Evolutionary conservation across 1,140 invertebrate genomes (phyloP), one percentile per base, ranked within the genome.

Genomic region (Myzus persicae): DNA sequence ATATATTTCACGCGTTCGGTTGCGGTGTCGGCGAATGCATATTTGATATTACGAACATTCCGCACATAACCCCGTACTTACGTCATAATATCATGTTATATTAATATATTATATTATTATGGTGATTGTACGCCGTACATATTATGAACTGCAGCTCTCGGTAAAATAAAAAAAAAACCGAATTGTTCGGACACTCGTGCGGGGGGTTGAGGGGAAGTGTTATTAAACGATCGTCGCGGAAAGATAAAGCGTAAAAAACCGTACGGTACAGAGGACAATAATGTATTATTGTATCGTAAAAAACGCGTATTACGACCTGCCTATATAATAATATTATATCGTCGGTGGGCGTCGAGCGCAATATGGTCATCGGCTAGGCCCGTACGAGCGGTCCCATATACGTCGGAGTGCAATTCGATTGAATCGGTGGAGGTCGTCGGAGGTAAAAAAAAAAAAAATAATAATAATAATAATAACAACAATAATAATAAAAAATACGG

Each of bases 201-300:
- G 26, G 11, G 11, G 31, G 59, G 1, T 18, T 6, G 14, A 76
- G 59, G n/a, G 84, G 82, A 40, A 42, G 38, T 40, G 38, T 40
- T 26, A 38, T 81, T 22, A 11, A 31, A 36, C 85, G 85, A 48
- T 88, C 85, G 85, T 44, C 44, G 31, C 14, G 44, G 48, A 88
- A 7, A 87, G 85, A 87, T 87, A 87, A 87, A n/a, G 46, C 44
- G n/a, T 36, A 42, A 38, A 84, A 40, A 84, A 84, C 24, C 82
- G 20, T 11, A 14, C 38, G n/a, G n/a, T 22, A n/a, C 38, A 1
- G 44, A 51, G 40, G 26, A 51, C 44, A 36, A 88, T 24, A 36
- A 18, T 76, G 36, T 5, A 76, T 18, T 76, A 76, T 76, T n/a
- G 59, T n/a, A 67, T n/a, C n/a, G 31, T 67, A 44, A n/a, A 87